A percentile compares a stretch with the other conserved stretches of the same genome.
phyloP scores from a whole-genome alignment of 2,113 vertebrate species.

The Labrus mixtus region DNA sequence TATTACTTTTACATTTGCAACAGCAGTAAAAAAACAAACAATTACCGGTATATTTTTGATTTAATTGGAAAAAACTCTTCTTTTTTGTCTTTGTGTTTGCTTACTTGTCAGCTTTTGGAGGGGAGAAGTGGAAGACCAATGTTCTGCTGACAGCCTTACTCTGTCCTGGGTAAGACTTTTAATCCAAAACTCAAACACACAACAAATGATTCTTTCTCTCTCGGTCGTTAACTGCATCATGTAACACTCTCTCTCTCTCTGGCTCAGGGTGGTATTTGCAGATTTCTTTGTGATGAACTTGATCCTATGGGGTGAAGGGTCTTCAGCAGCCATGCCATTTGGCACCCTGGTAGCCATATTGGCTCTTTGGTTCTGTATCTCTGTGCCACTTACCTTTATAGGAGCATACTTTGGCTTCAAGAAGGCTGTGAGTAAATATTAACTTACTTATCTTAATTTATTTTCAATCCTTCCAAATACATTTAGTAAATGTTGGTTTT shows the following conservation, averaged over 20 bases:
- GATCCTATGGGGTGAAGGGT: conserved; percentile 95
- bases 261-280: conserved; percentile 91
- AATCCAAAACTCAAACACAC: not conserved
- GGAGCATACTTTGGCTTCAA: conserved; percentile 96
- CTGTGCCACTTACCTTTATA: conserved; percentile 92
- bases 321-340: conserved; percentile 94
- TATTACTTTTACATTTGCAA: no score
- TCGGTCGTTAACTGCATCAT: not conserved
- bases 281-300: conserved; percentile 97
- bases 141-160: conserved; percentile 84
- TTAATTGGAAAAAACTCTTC: not conserved
- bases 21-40: no score
- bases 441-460: not conserved
- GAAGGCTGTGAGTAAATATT: conserved; percentile 87
- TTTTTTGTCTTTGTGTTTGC: not conserved
- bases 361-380: conserved; percentile 96
- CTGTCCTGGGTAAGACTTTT: conserved; percentile 78
- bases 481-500: not conserved
- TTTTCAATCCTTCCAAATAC: not conserved
- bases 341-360: conserved; percentile 93
- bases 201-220: not conserved
- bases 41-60: no score
- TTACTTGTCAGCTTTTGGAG: conserved; percentile 81
- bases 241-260: not conserved
- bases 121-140: conserved; percentile 86